Base-by-base conservation (phyloP, 1,140 invertebrate species). In the Acromyrmex charruanus region DNA sequence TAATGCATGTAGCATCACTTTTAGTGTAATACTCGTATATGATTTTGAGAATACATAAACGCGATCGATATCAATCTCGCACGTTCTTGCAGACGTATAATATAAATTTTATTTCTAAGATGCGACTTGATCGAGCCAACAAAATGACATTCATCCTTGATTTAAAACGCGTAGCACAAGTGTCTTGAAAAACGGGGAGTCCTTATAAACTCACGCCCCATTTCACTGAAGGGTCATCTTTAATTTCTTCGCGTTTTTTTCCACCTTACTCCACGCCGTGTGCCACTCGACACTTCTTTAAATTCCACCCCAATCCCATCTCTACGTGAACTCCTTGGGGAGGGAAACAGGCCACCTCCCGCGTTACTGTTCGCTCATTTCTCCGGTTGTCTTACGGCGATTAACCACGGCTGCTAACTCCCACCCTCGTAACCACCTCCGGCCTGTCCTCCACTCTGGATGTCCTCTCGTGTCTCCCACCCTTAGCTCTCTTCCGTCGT, bases 351-450 rank as follows among this genome's bases (percentile, higher is more conserved):
- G 86, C 90, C 92, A 92, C 88, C 90, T 90, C 92, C 91, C 92
- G 93, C 92, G 88, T 91, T 92, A 92, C 94, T 93, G 93, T 93
- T 94, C 94, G 93, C 94, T 95, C 95, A 95, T 95, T 95, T 95
- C 94, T 95, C 94, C 91, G 93, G 93, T 95, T 95, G 95, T 95
- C 94, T 95, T 94, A 95, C 93, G 94, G 94, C 94, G 95, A 95
- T 95, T 95, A 95, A 95, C 95, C 94, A 94, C 80, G 93, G 89
- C 93, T 93, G 89, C 91, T 94, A 84, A 92, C 92, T 92, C 89
- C 93, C 91, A 87, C 89, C 25, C 53, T 61, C 59, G 66, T 77
- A 88, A 93, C 87, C 82, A 88, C 87, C 92, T 90, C 87, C 77
- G 59, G 88, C 88, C 85, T 89, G 79, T 77, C 87, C 59, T 71